Base-by-base conservation (phyloP, 2,888 invertebrate genomes). In the Branchellion lobata region DNA sequence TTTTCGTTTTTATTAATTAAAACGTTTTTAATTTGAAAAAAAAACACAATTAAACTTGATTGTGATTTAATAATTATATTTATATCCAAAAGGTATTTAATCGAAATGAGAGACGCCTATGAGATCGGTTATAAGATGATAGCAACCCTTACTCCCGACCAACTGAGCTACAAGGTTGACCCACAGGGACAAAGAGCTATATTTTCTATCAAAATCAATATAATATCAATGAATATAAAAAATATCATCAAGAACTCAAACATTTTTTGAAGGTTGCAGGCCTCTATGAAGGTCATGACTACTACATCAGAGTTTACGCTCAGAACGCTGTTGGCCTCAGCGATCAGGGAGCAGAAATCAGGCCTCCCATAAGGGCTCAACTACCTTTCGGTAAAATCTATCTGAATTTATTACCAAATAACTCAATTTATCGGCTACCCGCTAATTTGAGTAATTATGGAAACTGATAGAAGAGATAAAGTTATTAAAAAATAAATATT, bases 251-350 rank as follows among this genome's bases (percentile, higher is more conserved):
- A 36, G 2, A 27, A 27, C 27, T n/a, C 5, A 71, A 18, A 31
- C 0, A 51, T 33, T 27, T 73, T 40, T 80, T 57, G 2, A 33
- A 81, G 81, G 80, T 78, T 47, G 81, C 81, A 5, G 80, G 82
- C 53, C 79, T 83, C 36, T 47, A 80, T 51, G 83, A 83, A 65
- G 83, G 82, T 21, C 82, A 82, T 65, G 83, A 84, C 1, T 95
- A 95, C 86, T 92, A 93, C 86, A 94, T 95, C 87, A 91, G 94
- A 80, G 91, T 95, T 14, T 94, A 94, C 0, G 93, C 95, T 0
- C 90, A 93, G 79, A 95, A 95, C 89, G 91, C 93, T 83, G 93
- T 93, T 85, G 95, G 95, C 2, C 76, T 81, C 11, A 83, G 84
- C 47, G 82, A 82, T 65, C 76, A 84, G 76, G 91, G 92, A 79